Evolutionary conservation across 2,888 invertebrate species (phyloP).

Genomic region (Ophion costatus): DNA sequence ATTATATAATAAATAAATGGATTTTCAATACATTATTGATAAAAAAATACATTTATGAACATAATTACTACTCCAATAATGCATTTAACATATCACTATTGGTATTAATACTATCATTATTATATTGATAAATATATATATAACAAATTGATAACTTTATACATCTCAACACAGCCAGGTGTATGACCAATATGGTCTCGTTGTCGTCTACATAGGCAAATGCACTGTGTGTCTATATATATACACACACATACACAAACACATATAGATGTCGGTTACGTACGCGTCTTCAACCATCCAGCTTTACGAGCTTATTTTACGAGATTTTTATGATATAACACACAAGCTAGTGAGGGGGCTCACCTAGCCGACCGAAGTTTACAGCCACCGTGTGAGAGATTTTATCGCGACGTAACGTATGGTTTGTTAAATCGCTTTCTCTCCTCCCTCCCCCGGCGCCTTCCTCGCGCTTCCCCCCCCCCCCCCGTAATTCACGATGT

Average conservation of each 20-base stretch:
- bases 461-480: slow-evolving; percentile 46
- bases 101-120: too few relatives aligned
- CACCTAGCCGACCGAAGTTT: slow-evolving; percentile 80
- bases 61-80: too few relatives aligned
- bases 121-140: too few relatives aligned
- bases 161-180: not conserved
- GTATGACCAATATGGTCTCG: not conserved
- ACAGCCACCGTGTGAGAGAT: slow-evolving; percentile 81
- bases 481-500: slow-evolving; percentile 61
- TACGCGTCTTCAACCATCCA: slow-evolving; percentile 71
- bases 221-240: slow-evolving; percentile 1
- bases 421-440: slow-evolving; percentile 82
- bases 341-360: slow-evolving; percentile 65
- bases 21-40: too few relatives aligned
- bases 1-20: too few relatives aligned
- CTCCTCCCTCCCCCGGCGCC: slow-evolving; percentile 58
- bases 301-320: slow-evolving; percentile 83
- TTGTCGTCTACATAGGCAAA: slow-evolving; percentile 20
- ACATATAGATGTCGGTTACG: slow-evolving; percentile 63
- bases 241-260: not conserved
- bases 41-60: too few relatives aligned
- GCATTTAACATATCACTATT: too few relatives aligned
- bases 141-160: not conserved
- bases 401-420: slow-evolving; percentile 83
- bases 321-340: slow-evolving; percentile 83